phyloP scores from a whole-genome alignment of 2,113 vertebrate genomes.

The Sialia sialis region DNA sequence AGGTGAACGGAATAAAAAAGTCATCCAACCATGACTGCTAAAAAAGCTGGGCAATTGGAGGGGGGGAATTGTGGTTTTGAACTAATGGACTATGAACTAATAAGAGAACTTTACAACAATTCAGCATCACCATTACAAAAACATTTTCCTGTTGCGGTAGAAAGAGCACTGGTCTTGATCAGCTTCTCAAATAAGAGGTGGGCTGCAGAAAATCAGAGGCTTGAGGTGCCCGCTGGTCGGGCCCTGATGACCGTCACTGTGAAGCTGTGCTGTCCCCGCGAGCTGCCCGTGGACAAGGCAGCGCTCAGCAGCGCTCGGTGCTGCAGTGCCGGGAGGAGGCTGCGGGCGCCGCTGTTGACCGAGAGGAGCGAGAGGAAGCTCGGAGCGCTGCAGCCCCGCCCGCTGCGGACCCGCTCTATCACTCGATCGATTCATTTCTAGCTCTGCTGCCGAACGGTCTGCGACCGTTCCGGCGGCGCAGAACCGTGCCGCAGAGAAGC shows the following conservation, averaged over 20 bases:
- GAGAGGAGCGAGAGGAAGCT: not conserved
- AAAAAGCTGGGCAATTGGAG: not conserved
- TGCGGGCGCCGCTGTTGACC: constrained; percentile 30
- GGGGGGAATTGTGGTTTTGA: not conserved
- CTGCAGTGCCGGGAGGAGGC: not conserved
- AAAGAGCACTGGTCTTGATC: not conserved
- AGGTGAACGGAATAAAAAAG: not conserved
- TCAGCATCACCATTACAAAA: not conserved
- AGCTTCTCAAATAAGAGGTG: not conserved
- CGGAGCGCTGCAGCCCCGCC: not conserved
- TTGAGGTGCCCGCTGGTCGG: not conserved
- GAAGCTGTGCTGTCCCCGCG: not conserved
- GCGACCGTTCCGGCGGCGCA: no score
- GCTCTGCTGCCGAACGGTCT: no score
- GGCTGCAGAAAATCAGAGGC: not conserved
- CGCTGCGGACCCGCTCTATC: not conserved
- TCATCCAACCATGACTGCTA: not conserved
- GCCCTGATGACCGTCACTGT: no score
- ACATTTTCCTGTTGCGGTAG: not conserved
- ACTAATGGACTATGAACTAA: no score
- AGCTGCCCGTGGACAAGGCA: rapidly evolving
- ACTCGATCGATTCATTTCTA: no score
- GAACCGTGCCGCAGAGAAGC: no score
- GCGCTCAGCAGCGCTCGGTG: not conserved
- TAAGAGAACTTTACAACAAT: not conserved